These are phyloP conservation scores for Grantiella picta DNA, from an alignment of 2,113 vertebrate species.

Conservation along the genomic window DNA sequence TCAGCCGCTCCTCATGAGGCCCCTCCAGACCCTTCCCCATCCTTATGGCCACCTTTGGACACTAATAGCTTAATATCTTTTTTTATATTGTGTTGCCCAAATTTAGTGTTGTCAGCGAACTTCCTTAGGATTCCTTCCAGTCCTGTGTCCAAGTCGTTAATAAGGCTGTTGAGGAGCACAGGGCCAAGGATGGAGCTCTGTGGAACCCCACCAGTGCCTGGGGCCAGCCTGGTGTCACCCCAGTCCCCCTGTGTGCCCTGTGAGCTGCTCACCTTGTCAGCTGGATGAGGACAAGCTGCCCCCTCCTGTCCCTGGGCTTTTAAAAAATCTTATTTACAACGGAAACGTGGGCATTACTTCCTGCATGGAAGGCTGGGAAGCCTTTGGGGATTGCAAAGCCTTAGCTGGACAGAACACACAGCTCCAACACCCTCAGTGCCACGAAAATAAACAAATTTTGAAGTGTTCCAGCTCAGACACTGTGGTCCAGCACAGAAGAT, in stretches of 20 bases:
- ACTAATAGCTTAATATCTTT: not conserved
- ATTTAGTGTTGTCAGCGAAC: not conserved
- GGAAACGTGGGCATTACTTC: not conserved
- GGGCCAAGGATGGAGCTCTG: not conserved
- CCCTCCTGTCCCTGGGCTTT: not conserved
- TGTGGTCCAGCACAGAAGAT: accelerated
- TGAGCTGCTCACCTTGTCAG: not conserved
- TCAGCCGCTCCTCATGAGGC: not conserved
- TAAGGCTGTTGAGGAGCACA: not conserved
- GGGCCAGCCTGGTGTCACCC: not conserved
- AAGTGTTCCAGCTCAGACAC: accelerated
- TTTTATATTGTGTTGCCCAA: not conserved
- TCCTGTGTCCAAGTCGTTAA: not conserved
- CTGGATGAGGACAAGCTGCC: not conserved
- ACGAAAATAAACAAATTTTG: not conserved
- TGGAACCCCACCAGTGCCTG: not conserved
- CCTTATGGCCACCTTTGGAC: not conserved
- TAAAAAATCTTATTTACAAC: not conserved
- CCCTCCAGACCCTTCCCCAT: not conserved
- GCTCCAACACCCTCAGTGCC: not conserved
- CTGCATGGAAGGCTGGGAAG: not conserved
- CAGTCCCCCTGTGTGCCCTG: not conserved
- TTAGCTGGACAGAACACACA: accelerated
- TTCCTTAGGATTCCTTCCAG: not conserved
- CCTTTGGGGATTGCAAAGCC: not conserved